phyloP scores from a whole-genome alignment of 2,888 invertebrate species.

The Hyalella azteca region DNA sequence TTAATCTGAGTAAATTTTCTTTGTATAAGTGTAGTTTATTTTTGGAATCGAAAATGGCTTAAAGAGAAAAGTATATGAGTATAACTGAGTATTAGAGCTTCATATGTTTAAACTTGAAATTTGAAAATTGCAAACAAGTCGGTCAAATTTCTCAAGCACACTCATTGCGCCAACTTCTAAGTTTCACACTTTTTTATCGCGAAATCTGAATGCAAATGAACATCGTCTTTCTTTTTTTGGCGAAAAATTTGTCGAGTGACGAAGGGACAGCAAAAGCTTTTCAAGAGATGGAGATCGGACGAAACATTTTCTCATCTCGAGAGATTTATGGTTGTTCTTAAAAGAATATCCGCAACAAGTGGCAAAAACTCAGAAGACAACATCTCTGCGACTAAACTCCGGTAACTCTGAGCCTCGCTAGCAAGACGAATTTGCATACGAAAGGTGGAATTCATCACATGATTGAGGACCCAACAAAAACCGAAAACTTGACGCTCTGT shows the following conservation, averaged over 20 bases:
- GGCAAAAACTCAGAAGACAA: slow-evolving; percentile 10
- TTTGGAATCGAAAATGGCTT: too few species aligned
- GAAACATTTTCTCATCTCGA: slow-evolving; percentile 17
- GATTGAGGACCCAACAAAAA: slow-evolving; percentile 17
- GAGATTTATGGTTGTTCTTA: slow-evolving; percentile 3
- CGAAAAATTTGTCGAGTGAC: neutral
- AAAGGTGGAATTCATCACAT: slow-evolving; percentile 16
- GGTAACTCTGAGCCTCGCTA: neutral
- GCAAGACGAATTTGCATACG: slow-evolving; percentile 1
- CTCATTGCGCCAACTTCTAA: neutral
- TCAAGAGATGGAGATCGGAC: slow-evolving; percentile 20
- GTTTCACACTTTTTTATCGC: neutral
- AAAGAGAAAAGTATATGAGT: too few species aligned
- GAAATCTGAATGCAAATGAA: slow-evolving; percentile 9
- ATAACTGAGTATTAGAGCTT: too few species aligned
- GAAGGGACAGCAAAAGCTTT: neutral
- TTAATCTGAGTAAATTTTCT: too few species aligned
- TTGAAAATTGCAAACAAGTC: neutral
- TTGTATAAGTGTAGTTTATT: too few species aligned
- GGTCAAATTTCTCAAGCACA: neutral
- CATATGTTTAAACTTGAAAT: too few species aligned
- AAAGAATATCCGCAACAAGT: slow-evolving; percentile 23
- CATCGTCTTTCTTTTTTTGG: neutral
- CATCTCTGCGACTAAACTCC: neutral
- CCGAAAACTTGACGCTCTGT: too few species aligned